Conservation (phyloP, 2,797 vertebrate genomes). For the Euphonia xanthogaster region DNA sequence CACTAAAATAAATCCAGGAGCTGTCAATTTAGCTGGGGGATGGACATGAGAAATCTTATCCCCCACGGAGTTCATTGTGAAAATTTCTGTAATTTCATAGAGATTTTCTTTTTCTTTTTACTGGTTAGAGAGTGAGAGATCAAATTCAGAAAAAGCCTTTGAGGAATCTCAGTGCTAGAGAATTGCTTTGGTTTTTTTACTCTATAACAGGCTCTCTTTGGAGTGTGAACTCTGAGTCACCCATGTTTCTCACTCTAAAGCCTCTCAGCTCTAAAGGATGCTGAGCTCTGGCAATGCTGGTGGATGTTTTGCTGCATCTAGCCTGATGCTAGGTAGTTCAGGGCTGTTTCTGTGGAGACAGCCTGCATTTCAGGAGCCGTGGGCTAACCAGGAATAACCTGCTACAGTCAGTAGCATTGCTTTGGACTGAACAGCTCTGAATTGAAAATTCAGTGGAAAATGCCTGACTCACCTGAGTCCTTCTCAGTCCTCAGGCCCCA, state of each 20-base stretch:
- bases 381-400: not conserved
- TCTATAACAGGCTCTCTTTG: not conserved
- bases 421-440: not conserved
- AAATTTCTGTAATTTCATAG: not conserved
- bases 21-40: not conserved
- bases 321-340: not conserved
- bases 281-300: not conserved
- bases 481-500: not conserved
- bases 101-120: not conserved
- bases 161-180: not conserved
- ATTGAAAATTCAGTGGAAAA: not conserved
- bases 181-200: not conserved
- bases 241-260: not conserved
- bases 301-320: not conserved
- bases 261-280: not conserved
- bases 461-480: not conserved
- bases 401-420: not conserved
- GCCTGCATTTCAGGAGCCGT: not conserved
- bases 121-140: not conserved
- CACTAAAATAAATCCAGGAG: slow-evolving; percentile 6
- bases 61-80: fast-evolving
- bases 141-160: not conserved
- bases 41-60: not conserved
- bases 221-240: not conserved
- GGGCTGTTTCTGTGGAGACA: not conserved